A percentile compares a stretch with the other conserved stretches of the same genome.
Conservation (phyloP, 2,113 vertebrate species). For the Orthonyx spaldingii region DNA sequence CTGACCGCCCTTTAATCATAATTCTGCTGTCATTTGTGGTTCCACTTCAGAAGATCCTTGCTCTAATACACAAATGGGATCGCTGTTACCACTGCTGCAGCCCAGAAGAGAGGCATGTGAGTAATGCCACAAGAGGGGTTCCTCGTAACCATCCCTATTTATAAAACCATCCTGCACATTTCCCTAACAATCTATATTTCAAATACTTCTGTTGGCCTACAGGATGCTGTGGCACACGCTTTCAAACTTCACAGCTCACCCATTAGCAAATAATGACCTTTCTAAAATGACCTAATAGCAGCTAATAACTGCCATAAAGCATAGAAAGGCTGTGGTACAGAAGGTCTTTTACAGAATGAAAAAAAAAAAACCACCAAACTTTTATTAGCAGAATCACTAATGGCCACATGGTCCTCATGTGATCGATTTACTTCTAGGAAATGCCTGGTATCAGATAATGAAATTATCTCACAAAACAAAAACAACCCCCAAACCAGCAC, state of each 20-base stretch:
- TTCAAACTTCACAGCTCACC: neutral
- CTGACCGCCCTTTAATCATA: neutral
- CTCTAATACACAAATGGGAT: neutral
- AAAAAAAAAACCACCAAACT: neutral
- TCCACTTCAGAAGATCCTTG: neutral
- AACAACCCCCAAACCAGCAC: neutral
- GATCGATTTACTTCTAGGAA: neutral
- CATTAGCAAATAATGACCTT: neutral
- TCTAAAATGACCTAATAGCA: neutral
- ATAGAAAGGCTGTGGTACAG: neutral
- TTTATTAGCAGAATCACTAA: neutral
- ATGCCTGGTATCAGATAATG: neutral
- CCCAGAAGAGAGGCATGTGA: neutral
- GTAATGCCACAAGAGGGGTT: neutral
- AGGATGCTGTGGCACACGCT: neutral
- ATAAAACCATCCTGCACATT: neutral
- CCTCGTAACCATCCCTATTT: neutral
- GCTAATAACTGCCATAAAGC: neutral
- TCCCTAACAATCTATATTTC: neutral
- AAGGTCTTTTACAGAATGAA: neutral
- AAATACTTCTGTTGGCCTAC: neutral
- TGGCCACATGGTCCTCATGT: neutral
- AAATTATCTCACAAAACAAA: neutral
- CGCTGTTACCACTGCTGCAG: neutral
- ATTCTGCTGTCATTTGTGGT: constrained; percentile 29